Evolutionary conservation across 2,113 vertebrate species (phyloP).

Genomic region (Haplochromis burtoni): DNA sequence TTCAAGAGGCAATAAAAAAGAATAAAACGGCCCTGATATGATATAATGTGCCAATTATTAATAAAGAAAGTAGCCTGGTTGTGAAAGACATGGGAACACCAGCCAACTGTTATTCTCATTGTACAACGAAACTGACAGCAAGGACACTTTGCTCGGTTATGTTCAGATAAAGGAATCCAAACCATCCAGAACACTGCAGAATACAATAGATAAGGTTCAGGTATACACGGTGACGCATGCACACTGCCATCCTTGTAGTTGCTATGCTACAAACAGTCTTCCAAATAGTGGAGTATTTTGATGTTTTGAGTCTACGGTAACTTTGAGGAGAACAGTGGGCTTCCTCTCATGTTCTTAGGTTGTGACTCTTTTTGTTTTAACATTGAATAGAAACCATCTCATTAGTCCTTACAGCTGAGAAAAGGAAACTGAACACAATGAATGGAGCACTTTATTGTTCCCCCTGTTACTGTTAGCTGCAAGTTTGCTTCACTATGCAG

Average conservation of each 20-base stretch:
- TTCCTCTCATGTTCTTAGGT: background rate
- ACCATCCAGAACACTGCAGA: background rate
- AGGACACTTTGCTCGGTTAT: background rate
- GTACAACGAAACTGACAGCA: background rate
- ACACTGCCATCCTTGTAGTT: background rate
- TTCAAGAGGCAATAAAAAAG: background rate
- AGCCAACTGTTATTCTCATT: background rate
- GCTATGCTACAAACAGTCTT: slow-evolving; percentile 19
- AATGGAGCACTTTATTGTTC: background rate
- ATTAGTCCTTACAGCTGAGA: background rate
- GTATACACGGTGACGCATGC: background rate
- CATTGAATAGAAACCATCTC: background rate
- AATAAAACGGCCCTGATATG: background rate
- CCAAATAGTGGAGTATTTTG: slow-evolving; percentile 9
- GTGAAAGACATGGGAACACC: background rate
- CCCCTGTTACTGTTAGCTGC: background rate
- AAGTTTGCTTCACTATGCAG: background rate
- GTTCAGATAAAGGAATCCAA: slow-evolving; percentile 22
- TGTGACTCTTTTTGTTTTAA: background rate
- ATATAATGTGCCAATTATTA: background rate
- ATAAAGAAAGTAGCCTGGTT: background rate
- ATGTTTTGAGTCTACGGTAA: slow-evolving; percentile 1
- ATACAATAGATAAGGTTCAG: slow-evolving; percentile 20
- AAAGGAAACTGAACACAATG: background rate
- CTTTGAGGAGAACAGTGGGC: background rate